A percentile compares a stretch with the other conserved stretches of the same genome.
These are phyloP conservation scores for Brienomyrus brachyistius DNA, from an alignment of 2,113 vertebrate genomes.

Conservation along the genomic window DNA sequence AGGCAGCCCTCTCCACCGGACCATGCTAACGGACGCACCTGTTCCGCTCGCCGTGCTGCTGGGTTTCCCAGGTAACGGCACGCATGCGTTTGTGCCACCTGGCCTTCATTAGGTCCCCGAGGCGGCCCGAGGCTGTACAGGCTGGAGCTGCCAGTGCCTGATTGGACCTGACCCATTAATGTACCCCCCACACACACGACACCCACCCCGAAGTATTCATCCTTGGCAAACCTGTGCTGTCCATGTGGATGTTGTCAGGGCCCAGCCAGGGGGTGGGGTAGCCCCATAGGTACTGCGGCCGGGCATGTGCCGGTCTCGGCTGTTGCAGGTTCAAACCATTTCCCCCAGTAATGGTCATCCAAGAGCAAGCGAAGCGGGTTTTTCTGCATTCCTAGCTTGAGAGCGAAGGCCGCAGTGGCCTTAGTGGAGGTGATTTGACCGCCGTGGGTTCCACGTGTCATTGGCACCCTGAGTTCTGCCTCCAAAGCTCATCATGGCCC, in stretches of 20 bases:
- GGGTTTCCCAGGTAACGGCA: background rate
- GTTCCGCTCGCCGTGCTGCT: background rate
- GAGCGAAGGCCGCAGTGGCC: background rate
- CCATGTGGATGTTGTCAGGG: background rate
- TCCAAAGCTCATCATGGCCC: background rate
- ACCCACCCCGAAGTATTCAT: background rate
- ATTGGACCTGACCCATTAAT: background rate
- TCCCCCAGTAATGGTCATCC: background rate
- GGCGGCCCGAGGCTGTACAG: background rate
- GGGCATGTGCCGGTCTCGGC: background rate
- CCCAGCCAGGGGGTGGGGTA: background rate
- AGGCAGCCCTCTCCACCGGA: background rate
- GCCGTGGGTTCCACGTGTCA: background rate
- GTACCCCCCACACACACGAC: background rate
- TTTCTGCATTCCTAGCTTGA: background rate
- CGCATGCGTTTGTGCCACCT: background rate
- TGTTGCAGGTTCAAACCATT: background rate
- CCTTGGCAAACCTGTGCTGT: background rate
- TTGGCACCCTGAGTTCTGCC: background rate
- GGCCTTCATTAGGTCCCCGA: background rate
- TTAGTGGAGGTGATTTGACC: background rate
- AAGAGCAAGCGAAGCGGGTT: background rate
- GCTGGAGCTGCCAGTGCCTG: background rate
- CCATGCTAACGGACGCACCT: background rate
- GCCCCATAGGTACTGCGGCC: background rate